Evolutionary conservation across 2,113 vertebrate genomes (phyloP).

Genomic region (Oceanodroma tethys): DNA sequence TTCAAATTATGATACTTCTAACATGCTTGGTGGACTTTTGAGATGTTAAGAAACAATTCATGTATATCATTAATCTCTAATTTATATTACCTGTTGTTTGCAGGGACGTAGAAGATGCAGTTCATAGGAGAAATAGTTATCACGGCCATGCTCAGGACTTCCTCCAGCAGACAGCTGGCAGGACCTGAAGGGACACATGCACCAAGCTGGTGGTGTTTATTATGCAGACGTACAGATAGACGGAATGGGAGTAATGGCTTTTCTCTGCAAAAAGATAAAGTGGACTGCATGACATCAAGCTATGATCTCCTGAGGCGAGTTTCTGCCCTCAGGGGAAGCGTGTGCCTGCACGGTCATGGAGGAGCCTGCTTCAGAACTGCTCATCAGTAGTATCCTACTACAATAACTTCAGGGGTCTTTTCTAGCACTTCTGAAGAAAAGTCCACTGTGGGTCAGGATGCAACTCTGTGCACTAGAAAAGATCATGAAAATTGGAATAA

Average conservation of each 20-base stretch:
- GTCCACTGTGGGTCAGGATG: not conserved
- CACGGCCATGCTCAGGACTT: constrained; percentile 77
- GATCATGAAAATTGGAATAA: not conserved
- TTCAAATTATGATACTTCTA: not conserved
- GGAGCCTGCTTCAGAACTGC: not conserved
- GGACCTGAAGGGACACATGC: constrained; percentile 87
- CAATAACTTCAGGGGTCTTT: not conserved
- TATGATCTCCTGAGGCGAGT: constrained; percentile 82
- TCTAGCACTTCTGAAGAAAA: not conserved
- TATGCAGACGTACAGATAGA: constrained; percentile 85
- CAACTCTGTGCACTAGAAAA: not conserved
- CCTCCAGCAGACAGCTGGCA: constrained; percentile 88
- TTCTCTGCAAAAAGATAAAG: constrained; percentile 87
- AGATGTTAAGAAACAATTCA: not conserved
- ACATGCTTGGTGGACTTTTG: not conserved
- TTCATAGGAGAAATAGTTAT: constrained; percentile 88
- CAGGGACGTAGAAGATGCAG: constrained; percentile 87
- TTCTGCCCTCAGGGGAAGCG: not conserved
- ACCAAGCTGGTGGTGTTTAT: constrained; percentile 85
- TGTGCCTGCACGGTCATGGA: not conserved
- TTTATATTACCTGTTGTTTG: constrained; percentile 66
- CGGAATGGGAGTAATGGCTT: constrained; percentile 84
- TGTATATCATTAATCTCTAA: not conserved
- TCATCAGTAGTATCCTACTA: not conserved
- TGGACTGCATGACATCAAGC: constrained; percentile 86